A percentile compares a stretch with the other conserved stretches of the same genome.
phyloP scores from a whole-genome alignment of 2,888 invertebrate genomes.

The Bombylius major region DNA sequence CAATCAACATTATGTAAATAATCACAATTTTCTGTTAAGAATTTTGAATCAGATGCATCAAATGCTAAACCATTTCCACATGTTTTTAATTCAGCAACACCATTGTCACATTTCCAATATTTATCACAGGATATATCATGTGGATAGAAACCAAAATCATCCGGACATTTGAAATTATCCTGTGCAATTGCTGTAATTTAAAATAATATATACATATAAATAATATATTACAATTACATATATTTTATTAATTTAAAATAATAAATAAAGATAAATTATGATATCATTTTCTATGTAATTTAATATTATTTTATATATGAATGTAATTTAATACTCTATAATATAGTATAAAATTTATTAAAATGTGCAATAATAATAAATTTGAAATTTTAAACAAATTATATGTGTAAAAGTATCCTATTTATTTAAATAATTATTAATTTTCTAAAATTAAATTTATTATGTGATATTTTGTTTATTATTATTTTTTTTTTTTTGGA shows the following conservation, averaged over 20 bases:
- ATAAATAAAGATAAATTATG: not conserved
- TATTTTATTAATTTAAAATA: not conserved
- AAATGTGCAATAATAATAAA: no score
- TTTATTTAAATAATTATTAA: no score
- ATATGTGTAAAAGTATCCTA: no score
- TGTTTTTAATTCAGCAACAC: constrained; percentile 74
- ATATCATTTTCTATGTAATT: not conserved
- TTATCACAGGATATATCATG: constrained; percentile 84
- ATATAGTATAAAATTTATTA: no score
- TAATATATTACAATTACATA: not conserved
- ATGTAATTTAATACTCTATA: no score
- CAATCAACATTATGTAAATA: constrained; percentile 91
- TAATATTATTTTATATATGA: no score
- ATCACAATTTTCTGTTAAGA: constrained; percentile 87
- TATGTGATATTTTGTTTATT: no score
- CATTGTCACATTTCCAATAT: constrained; percentile 91
- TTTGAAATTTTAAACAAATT: no score
- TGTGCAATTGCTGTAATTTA: constrained; percentile 53
- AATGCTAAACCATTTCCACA: constrained; percentile 91
- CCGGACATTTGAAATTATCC: constrained; percentile 83
- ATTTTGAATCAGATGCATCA: constrained; percentile 78
- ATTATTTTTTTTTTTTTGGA: no score
- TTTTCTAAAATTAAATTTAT: no score
- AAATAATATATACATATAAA: constrained; percentile 4
- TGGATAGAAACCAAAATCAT: constrained; percentile 89